Base-by-base conservation (phyloP, 35 echinoderm and acorn worm genomes). In the Hemicentrotus pulcherrimus region DNA sequence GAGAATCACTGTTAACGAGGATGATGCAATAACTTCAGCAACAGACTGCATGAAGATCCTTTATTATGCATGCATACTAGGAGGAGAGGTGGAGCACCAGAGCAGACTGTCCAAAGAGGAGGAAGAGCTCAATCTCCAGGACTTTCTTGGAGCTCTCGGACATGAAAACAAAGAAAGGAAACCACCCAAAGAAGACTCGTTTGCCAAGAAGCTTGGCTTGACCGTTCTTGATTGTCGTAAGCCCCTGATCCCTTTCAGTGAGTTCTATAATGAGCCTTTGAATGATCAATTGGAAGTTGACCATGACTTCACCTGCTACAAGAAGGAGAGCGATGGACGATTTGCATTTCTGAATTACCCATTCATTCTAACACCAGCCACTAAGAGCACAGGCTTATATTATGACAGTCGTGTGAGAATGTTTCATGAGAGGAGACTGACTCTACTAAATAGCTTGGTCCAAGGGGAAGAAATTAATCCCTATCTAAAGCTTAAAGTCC, bases 351-450 rank as follows among this genome's bases (percentile, higher is more conserved):
- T 99, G 6, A 98, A 98, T 92, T 98, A 95, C 86, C 98, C 98
- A 2, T 99, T 99, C 47, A 97, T 98, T 86, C 94, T 99, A 61
- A 97, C 97, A 31, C 95, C 97, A 12, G 96, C 98, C 4, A 96
- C 97, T 9, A 99, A 99, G 96, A 99, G 96, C 94, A 96, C 94
- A 91, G 96, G 98, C 9, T 46, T 98, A 15, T 99, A 97, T 88
- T 99, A 99, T 96, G 98, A 99, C 87, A 99, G 98, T 88, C 94
- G 98, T 47, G 96, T 99, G 50, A 86, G 98, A 31, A 99, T 99
- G 98, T 97, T 93, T 88, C 96, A 99, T 47, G 98, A 98, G 70
- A 94, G 97, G 32, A 96, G 97, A 71, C 94, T 99, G 90, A 98
- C 97, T 13, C 95, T 98, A 30, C 93, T 98, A 18, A 97, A 98